Conservation (phyloP, 2,113 vertebrate genomes). For the Colistium nudipinnis region DNA sequence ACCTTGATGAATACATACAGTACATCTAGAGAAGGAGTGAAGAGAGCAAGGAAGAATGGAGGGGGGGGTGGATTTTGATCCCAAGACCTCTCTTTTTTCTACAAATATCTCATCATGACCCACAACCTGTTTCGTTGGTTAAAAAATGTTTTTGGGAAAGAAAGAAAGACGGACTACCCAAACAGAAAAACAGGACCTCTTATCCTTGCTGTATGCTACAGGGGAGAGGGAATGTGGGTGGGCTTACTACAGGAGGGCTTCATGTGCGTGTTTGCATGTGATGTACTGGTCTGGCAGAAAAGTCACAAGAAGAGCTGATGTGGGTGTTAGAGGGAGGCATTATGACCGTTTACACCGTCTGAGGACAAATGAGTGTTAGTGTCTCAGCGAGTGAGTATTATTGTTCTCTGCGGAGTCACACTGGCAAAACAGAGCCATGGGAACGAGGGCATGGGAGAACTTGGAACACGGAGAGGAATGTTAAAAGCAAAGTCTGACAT, state of each 20-base stretch:
- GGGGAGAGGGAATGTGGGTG: too few species aligned
- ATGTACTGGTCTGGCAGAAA: conserved; percentile 16
- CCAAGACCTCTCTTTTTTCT: too few species aligned
- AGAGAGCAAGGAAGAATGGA: not conserved
- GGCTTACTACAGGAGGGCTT: not conserved
- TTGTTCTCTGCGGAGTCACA: conserved; percentile 28
- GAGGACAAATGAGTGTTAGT: not conserved
- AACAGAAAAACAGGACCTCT: too few species aligned
- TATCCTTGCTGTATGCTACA: too few species aligned
- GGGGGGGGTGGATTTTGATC: not conserved
- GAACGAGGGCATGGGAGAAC: conserved; percentile 50
- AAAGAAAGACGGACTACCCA: too few species aligned
- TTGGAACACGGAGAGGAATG: not conserved
- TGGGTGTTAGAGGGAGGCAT: conserved; percentile 6
- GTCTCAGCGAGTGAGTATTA: conserved; percentile 13
- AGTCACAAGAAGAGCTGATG: conserved; percentile 2
- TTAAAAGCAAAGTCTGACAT: not conserved
- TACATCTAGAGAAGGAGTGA: conserved; percentile 46
- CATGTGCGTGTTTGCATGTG: conserved; percentile 28
- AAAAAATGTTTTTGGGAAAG: too few species aligned
- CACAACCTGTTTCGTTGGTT: too few species aligned
- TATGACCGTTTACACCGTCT: not conserved
- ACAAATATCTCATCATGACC: too few species aligned
- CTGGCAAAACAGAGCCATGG: conserved; percentile 47
- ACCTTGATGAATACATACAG: conserved; percentile 75